These are phyloP conservation scores for Plecotus auritus DNA, from an alignment of 2,113 vertebrate genomes.

Conservation along the genomic window DNA sequence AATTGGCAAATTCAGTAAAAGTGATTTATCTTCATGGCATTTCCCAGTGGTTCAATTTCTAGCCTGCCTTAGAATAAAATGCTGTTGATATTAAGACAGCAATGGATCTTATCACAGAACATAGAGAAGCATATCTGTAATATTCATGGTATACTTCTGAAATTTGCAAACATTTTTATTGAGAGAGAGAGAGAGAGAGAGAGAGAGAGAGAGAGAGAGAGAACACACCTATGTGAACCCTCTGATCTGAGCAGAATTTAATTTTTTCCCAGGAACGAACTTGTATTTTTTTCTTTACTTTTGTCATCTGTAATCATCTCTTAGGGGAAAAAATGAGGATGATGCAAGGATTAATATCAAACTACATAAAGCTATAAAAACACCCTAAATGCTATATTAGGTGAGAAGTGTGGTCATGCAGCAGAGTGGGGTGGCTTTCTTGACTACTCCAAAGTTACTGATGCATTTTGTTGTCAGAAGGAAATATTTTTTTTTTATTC, in stretches of 20 bases:
- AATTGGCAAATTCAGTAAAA: conserved; percentile 41
- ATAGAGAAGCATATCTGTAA: not conserved
- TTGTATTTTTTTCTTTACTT: not conserved
- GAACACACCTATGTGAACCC: not conserved
- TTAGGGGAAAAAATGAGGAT: not conserved
- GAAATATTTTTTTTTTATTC: not conserved
- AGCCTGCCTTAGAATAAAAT: not conserved
- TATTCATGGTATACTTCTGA: not conserved
- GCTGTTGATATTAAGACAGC: conserved; percentile 20
- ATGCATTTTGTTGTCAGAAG: not conserved
- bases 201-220: not conserved
- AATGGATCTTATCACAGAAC: not conserved
- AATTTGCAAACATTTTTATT: conserved; percentile 32
- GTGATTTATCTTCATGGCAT: conserved; percentile 23
- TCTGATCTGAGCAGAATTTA: not conserved
- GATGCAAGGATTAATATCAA: not conserved
- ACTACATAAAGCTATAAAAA: not conserved
- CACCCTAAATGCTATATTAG: not conserved
- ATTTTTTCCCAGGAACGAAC: not conserved
- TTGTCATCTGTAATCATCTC: not conserved
- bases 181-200: not conserved
- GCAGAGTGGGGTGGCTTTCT: not conserved
- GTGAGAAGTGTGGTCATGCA: not conserved
- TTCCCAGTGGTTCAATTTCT: conserved; percentile 25
- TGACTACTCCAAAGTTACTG: not conserved